Base-by-base conservation (phyloP, 2,888 invertebrate species). In the Coelinius sp. region DNA sequence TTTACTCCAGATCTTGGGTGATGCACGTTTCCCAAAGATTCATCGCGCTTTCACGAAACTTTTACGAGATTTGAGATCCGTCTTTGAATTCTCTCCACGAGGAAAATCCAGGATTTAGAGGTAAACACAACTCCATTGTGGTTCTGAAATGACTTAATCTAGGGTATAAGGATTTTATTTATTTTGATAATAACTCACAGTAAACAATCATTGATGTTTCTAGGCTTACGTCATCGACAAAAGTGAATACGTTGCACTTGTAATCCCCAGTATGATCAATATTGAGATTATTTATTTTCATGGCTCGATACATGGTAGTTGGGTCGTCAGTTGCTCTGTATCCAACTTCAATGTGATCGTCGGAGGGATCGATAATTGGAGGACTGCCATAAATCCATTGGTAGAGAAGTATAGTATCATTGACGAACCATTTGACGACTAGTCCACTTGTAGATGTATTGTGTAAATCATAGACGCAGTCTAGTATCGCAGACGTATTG, bases 231-330 rank as follows among this genome's bases (percentile, higher is more conserved):
- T 91, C 91, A 67, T 84, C 85, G 38, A 79, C 78, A 76, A 84
- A 88, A 52, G 90, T 89, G 70, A 89, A 90, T 67, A 91, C 90
- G 78, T 88, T 88, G 83, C 91, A 91, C 27, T 87, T 89, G 82
- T 91, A 91, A 76, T 89, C 88, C 27, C 91, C 91, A 0, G 89
- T 88, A 53, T 91, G 84, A 49, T 90, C 88, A 41, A 88, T 85
- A 35, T 88, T 88, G 41, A 90, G 89, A 70, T 87, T 88, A 56
- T 89, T 83, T 77, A 92, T 89, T 81, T 89, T 89, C 81, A 92
- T 88, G 24, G 91, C 91, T 74, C 91, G 85, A 77, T 89, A 88
- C 88, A 88, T 88, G 22, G 88, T 88, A 64, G 81, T 78, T 6
- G 84, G 81, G 77, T 88, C 85, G 73, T 88, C 82, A 59, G 88